Conservation (phyloP, 53 echinoderm and acorn worm genomes). For the Holothuria leucospilota region DNA sequence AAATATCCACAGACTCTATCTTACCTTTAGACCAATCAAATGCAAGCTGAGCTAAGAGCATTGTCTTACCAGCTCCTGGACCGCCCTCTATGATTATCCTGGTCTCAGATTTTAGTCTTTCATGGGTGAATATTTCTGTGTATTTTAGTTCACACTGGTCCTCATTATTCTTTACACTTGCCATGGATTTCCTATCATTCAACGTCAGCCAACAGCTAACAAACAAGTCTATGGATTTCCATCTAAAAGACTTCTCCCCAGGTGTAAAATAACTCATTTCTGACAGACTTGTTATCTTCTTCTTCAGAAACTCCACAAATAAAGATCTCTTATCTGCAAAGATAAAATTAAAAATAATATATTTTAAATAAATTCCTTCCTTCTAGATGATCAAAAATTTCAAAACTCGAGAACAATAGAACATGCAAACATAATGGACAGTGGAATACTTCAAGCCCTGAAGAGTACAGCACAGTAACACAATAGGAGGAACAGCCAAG, state of each 20-base stretch:
- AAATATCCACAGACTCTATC: neutral
- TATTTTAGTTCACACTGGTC: neutral
- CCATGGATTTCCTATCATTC: neutral
- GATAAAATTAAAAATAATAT: no score
- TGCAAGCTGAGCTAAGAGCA: neutral
- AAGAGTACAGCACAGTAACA: no score
- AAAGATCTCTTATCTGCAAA: neutral
- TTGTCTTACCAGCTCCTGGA: neutral
- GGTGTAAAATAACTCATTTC: neutral
- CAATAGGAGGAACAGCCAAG: no score
- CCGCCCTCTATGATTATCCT: neutral
- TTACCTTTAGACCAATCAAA: neutral
- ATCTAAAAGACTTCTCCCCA: neutral
- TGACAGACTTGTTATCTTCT: neutral
- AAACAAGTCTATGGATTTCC: constrained; percentile 11
- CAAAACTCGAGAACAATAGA: no score
- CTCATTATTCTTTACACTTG: neutral
- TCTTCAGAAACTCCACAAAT: neutral
- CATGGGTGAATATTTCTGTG: constrained; percentile 5
- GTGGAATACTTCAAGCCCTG: no score
- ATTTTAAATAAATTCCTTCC: no score
- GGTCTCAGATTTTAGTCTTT: neutral
- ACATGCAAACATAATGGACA: no score
- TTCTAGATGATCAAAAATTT: no score
- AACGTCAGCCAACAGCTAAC: neutral